Percentiles rank a stretch among this genome's conserved stretches.
These are phyloP conservation scores for Eudorcas thomsonii DNA, from an alignment of 2,113 vertebrate species.

Conservation along the genomic window DNA sequence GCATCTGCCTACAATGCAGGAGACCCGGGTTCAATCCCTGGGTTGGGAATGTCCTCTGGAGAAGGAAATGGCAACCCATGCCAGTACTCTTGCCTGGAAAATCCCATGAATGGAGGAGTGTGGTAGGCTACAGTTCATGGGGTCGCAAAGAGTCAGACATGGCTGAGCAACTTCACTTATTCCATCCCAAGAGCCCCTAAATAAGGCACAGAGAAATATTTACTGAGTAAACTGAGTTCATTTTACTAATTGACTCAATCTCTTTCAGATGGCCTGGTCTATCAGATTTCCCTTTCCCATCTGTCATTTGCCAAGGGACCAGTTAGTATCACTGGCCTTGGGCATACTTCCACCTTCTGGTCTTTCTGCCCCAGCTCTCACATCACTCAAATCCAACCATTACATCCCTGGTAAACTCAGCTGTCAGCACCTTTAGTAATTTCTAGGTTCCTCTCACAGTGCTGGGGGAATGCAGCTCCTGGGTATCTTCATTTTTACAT, in stretches of 20 bases:
- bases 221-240: not conserved
- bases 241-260: not conserved
- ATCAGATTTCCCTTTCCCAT: not conserved
- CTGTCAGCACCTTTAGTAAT: fast-evolving
- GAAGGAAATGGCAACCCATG: no score
- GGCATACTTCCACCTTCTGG: not conserved
- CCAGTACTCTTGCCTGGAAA: no score
- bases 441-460: not conserved
- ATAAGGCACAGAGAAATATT: not conserved
- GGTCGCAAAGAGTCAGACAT: no score
- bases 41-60: no score
- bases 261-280: not conserved
- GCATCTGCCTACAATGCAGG: no score
- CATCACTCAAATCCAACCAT: not conserved
- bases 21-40: no score
- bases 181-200: fast-evolving
- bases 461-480: fast-evolving
- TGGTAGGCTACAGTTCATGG: no score
- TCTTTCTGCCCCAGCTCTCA: no score
- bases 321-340: not conserved
- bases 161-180: no score
- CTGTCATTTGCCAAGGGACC: not conserved
- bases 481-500: not conserved
- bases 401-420: not conserved
- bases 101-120: no score